Evolutionary conservation across 2,797 vertebrate species (phyloP).

Genomic region (Bufotes viridis): DNA sequence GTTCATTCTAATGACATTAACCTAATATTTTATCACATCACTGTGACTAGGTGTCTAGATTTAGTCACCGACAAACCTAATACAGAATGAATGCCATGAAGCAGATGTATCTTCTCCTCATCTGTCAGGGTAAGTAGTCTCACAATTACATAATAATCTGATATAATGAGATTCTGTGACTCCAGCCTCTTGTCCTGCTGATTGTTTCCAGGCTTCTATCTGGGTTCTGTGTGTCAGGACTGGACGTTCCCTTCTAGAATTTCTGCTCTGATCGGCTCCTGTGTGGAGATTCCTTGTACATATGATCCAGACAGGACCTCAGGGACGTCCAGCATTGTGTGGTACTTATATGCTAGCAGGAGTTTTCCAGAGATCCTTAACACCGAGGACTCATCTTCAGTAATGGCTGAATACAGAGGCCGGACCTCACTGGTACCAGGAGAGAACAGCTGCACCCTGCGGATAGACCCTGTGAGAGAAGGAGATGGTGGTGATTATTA

Average conservation of each 20-base stretch:
- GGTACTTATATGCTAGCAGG: constrained; percentile 62
- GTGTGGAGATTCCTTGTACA: constrained; percentile 81
- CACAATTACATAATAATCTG: background rate
- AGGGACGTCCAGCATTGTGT: constrained; percentile 57
- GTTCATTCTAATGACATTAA: background rate
- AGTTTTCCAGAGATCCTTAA: constrained; percentile 73
- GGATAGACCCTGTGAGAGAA: constrained; percentile 30
- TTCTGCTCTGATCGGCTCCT: constrained; percentile 74
- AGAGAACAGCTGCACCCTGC: constrained; percentile 20
- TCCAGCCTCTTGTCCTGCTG: too few relatives aligned
- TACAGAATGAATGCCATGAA: background rate
- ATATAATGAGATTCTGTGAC: background rate
- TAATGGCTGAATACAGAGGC: constrained; percentile 68
- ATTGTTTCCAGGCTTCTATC: too few relatives aligned
- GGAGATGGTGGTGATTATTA: background rate
- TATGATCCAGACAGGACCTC: constrained; percentile 64
- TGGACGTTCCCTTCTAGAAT: background rate
- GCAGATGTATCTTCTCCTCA: background rate
- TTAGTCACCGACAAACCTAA: background rate
- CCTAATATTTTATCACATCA: background rate
- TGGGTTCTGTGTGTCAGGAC: too few relatives aligned
- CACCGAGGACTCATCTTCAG: constrained; percentile 66
- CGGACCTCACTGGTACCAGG: constrained; percentile 69
- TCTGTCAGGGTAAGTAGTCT: constrained; percentile 2
- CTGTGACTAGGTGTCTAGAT: background rate